Evolutionary conservation across 2,113 vertebrate genomes (phyloP).

Genomic region (Chitala chitala): DNA sequence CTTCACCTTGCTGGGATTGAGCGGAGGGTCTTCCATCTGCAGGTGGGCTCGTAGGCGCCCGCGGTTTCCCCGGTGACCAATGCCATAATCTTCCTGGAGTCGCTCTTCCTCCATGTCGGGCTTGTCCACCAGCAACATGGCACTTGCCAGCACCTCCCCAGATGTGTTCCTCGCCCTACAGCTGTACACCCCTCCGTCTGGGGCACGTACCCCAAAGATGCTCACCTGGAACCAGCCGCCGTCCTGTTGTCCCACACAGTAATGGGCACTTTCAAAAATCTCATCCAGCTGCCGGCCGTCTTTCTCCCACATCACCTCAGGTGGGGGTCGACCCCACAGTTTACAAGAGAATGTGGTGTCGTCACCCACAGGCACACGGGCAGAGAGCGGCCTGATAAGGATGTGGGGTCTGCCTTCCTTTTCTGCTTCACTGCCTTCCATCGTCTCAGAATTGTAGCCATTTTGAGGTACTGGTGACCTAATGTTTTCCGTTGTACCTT

Average conservation of each 20-base stretch:
- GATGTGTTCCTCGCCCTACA: constrained; percentile 73
- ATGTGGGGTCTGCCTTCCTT: constrained; percentile 55
- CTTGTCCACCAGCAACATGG: constrained; percentile 77
- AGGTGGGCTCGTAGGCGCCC: constrained; percentile 31
- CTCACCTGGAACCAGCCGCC: constrained; percentile 76
- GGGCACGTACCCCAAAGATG: constrained; percentile 66
- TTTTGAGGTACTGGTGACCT: neutral
- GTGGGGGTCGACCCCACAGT: constrained; percentile 69
- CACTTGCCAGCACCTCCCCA: constrained; percentile 71
- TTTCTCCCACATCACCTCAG: constrained; percentile 78
- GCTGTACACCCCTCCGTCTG: constrained; percentile 83
- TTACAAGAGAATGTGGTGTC: constrained; percentile 76
- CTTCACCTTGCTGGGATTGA: constrained; percentile 62
- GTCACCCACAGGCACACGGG: constrained; percentile 70
- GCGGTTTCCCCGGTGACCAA: constrained; percentile 39
- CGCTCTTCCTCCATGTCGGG: constrained; percentile 34
- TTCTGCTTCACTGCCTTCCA: neutral
- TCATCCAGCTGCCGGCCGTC: constrained; percentile 77
- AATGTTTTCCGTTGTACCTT: no score
- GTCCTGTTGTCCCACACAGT: constrained; percentile 52
- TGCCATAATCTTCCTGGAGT: constrained; percentile 33
- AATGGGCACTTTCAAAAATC: constrained; percentile 85
- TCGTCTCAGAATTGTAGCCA: neutral
- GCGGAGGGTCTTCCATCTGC: constrained; percentile 32
- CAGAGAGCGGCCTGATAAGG: constrained; percentile 72